Conservation (phyloP, 2,797 vertebrate genomes). For the Oreochromis mossambicus region DNA sequence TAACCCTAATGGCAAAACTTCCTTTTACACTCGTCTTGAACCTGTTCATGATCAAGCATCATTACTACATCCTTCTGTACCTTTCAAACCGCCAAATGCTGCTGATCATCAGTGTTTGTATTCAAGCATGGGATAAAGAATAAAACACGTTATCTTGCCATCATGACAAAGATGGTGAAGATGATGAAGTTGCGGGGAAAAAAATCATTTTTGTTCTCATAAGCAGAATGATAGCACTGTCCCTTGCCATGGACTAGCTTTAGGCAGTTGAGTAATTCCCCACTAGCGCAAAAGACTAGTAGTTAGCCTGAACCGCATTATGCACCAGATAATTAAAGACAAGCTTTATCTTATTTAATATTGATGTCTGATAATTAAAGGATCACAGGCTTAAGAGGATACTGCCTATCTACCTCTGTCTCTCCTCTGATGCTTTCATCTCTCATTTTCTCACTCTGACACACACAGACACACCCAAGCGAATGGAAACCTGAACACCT, state of each 20-base stretch:
- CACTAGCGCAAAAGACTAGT: background rate
- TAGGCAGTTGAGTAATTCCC: background rate
- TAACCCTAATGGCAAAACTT: background rate
- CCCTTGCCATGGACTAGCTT: background rate
- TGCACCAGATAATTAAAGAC: constrained; percentile 37
- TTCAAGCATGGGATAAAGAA: background rate
- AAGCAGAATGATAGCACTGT: background rate
- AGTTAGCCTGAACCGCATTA: constrained; percentile 1
- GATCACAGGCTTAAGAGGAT: constrained; percentile 24
- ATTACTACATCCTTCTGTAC: background rate
- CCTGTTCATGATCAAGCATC: background rate
- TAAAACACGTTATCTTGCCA: background rate
- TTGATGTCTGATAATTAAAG: constrained; percentile 49
- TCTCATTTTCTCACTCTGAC: background rate
- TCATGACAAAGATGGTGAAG: background rate
- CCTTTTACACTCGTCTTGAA: fast-evolving
- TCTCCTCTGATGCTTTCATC: background rate
- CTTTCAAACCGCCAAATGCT: background rate
- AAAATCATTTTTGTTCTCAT: background rate
- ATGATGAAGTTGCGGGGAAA: background rate
- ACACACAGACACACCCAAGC: background rate
- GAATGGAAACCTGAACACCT: constrained; percentile 7
- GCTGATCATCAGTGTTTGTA: background rate
- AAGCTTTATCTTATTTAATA: constrained; percentile 35
- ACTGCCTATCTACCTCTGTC: background rate